These are phyloP conservation scores for Archips crataeganus DNA, from an alignment of 2,888 invertebrate genomes.

Conservation along the genomic window DNA sequence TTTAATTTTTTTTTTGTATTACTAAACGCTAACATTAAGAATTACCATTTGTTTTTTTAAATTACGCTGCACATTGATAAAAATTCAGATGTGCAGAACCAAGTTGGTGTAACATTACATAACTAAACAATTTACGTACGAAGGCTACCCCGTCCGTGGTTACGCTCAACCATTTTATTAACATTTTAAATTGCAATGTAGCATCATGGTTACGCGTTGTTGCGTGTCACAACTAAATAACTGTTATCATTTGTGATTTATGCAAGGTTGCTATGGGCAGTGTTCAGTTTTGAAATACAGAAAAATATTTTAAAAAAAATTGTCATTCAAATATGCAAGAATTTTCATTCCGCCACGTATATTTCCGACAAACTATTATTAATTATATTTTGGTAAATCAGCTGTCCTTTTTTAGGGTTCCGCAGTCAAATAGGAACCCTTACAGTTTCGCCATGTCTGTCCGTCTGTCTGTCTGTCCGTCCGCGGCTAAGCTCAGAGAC, in stretches of 20 bases:
- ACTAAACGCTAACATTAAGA: not conserved
- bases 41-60: not conserved
- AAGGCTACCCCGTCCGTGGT: conserved; percentile 55
- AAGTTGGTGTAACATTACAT: conserved; percentile 55
- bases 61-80: conserved; percentile 14
- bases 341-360: too few relatives aligned
- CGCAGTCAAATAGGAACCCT: too few relatives aligned
- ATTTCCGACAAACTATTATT: too few relatives aligned
- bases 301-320: not conserved
- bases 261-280: conserved; percentile 1
- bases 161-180: conserved; percentile 57
- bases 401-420: too few relatives aligned
- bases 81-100: conserved; percentile 41
- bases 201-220: conserved; percentile 46
- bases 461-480: too few relatives aligned
- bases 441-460: too few relatives aligned
- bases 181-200: conserved; percentile 56
- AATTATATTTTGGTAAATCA: not conserved
- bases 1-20: not conserved
- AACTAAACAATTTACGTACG: conserved; percentile 55
- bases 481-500: too few relatives aligned
- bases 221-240: conserved; percentile 45
- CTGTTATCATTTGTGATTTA: conserved; percentile 43
- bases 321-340: too few relatives aligned
- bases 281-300: not conserved